These are phyloP conservation scores for Amitus sp. DNA, from an alignment of 2,888 invertebrate genomes.

Conservation along the genomic window DNA sequence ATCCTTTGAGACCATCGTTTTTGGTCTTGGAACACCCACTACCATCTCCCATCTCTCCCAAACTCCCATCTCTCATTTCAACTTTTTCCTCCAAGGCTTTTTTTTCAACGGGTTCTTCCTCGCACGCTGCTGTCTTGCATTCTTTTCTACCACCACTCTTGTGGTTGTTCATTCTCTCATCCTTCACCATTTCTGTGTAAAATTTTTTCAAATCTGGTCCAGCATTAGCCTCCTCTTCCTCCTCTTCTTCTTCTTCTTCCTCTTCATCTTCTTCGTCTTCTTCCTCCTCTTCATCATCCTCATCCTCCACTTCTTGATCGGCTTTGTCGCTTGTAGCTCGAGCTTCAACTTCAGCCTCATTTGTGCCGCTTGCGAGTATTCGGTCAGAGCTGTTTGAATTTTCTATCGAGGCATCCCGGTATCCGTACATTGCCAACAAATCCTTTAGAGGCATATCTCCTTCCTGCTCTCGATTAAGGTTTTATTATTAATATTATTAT, in stretches of 20 bases:
- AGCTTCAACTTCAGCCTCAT: conserved; percentile 26
- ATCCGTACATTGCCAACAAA: conserved; percentile 89
- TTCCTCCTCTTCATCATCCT: conserved; percentile 57
- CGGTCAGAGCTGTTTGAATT: conserved; percentile 60
- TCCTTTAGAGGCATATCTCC: conserved; percentile 97
- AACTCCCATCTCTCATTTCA: too few relatives aligned
- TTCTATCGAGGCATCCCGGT: conserved; percentile 66
- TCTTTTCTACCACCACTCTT: conserved; percentile 23
- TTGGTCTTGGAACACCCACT: too few relatives aligned
- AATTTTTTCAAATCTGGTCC: conserved; percentile 61
- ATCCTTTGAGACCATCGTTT: too few relatives aligned
- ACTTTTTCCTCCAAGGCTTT: too few relatives aligned
- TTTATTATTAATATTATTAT: too few relatives aligned
- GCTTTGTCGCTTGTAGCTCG: conserved; percentile 9
- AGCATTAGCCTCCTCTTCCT: conserved; percentile 52
- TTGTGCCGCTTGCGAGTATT: conserved; percentile 51
- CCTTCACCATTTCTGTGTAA: conserved; percentile 61
- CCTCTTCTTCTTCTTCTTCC: conserved; percentile 59
- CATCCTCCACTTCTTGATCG: conserved; percentile 35
- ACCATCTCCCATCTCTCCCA: too few relatives aligned
- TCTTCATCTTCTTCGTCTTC: conserved; percentile 64
- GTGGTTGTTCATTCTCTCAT: conserved; percentile 36
- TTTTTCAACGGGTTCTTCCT: neutral
- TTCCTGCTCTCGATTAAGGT: too few relatives aligned
- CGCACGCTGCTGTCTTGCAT: too few relatives aligned